Conservation (phyloP, 2,113 vertebrate species). For the Eleginops maclovinus region DNA sequence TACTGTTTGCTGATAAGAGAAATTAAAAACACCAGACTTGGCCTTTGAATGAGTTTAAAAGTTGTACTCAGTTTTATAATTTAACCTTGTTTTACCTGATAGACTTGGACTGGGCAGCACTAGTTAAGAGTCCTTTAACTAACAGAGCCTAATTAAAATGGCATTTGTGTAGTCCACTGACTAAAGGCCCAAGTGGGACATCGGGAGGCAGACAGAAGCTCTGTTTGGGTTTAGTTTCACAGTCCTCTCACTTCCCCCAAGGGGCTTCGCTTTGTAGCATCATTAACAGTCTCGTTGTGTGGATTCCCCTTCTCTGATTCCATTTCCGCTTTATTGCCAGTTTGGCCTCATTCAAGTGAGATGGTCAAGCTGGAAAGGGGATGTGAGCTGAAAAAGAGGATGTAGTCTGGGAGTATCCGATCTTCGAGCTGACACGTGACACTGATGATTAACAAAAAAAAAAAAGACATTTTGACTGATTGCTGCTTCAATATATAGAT, state of each 20-base stretch:
- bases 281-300: constrained; percentile 61
- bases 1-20: not conserved
- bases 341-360: constrained; percentile 58
- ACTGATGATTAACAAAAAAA: constrained; percentile 15
- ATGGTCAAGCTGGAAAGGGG: constrained; percentile 77
- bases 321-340: constrained; percentile 68
- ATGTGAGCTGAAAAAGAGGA: constrained; percentile 82
- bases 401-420: constrained; percentile 67
- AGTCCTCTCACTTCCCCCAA: constrained; percentile 62
- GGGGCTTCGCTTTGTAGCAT: constrained; percentile 62
- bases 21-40: not conserved
- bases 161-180: constrained; percentile 4
- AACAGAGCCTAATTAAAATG: not conserved
- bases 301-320: constrained; percentile 73
- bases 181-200: constrained; percentile 13
- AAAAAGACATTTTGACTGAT: constrained; percentile 36
- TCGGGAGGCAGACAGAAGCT: constrained; percentile 58
- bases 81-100: not conserved
- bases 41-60: not conserved
- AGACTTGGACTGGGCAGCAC: not conserved
- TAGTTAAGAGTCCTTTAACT: not conserved
- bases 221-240: constrained; percentile 68
- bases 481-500: not conserved
- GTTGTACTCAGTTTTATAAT: not conserved
- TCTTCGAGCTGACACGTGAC: constrained; percentile 59